Evolutionary conservation across 2,113 vertebrate species (phyloP), one percentile per base, ranked within the genome.

Genomic region (Emydocephalus ijimae): DNA sequence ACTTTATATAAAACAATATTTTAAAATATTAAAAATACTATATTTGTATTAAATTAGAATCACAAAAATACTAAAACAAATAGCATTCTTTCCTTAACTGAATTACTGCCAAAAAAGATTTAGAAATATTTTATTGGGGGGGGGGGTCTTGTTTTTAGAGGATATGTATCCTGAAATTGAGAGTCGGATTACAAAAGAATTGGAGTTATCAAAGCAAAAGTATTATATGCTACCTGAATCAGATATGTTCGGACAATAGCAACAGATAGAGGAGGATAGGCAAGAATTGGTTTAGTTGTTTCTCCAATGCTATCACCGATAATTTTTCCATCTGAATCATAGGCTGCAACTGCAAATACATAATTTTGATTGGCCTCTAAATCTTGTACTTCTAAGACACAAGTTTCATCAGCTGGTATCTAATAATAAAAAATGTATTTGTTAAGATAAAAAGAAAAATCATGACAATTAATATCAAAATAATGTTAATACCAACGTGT

Each of bases 321-420:
- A 64, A 99, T 97, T 88, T 97, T 98, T 34, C 98, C 98, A 93
- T 98, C 94, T 92, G 96, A 96, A 95, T 98, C 97, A 95, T 98
- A 99, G 1, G 98, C 99, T 94, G 98, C 99, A 0, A 99, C 94
- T 10, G 99, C 99, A 98, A 99, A 99, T 91, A 99, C 23, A 3
- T 99, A 99, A 92, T 97, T 98, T 95, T 99, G 98, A 96, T 99
- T 99, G 69, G 97, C 96, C 93, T 99, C 96, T 93, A 99, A 97
- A 14, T 97, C 98, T 87, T 97, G 97, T 81, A 98, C 97, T 95
- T 96, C 98, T 93, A 99, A 97, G 90, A 98, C 54, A 61, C 96
- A 97, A 94, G 97, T 97, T 50, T 97, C 98, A 95, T 96, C 95
- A 14, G 97, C 98, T 48, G 98, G 98, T 94, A 99, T 97, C 99